Evolutionary conservation across 2,797 vertebrate species (phyloP).

Genomic region (Epinephelus awoara): DNA sequence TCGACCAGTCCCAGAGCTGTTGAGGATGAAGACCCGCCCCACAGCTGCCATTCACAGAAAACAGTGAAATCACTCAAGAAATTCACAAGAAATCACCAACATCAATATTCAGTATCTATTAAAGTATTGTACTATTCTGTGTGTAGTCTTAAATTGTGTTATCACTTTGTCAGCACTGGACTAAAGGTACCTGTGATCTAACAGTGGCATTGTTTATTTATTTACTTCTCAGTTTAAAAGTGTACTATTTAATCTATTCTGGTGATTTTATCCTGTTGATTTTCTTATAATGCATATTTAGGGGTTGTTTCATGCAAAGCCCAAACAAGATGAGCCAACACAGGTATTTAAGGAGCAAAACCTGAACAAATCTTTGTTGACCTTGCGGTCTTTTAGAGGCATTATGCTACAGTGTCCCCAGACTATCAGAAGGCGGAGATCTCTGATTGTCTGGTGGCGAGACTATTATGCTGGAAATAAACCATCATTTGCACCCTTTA

Average conservation of each 20-base stretch:
- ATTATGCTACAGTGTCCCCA: no score
- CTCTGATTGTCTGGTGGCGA: no score
- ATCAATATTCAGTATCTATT: not conserved
- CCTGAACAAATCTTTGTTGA: no score
- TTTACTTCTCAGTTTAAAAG: not conserved
- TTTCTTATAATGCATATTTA: not conserved
- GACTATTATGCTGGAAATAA: no score
- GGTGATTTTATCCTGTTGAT: not conserved
- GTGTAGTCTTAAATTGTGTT: not conserved
- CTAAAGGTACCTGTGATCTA: not conserved
- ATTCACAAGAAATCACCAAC: not conserved
- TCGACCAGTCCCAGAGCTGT: constrained; percentile 79
- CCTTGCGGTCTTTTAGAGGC: no score
- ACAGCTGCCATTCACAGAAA: constrained; percentile 79
- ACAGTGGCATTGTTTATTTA: constrained; percentile 15
- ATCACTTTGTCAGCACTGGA: not conserved
- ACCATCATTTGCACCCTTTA: no score
- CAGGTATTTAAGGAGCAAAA: no score
- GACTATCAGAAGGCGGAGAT: no score
- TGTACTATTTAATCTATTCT: not conserved
- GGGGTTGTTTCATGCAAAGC: not conserved
- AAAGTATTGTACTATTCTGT: not conserved
- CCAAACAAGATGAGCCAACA: no score
- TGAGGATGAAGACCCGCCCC: constrained; percentile 83
- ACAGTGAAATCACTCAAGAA: constrained; percentile 14